phyloP scores from a whole-genome alignment of 2,797 vertebrate genomes.

The Cyclopterus lumpus region DNA sequence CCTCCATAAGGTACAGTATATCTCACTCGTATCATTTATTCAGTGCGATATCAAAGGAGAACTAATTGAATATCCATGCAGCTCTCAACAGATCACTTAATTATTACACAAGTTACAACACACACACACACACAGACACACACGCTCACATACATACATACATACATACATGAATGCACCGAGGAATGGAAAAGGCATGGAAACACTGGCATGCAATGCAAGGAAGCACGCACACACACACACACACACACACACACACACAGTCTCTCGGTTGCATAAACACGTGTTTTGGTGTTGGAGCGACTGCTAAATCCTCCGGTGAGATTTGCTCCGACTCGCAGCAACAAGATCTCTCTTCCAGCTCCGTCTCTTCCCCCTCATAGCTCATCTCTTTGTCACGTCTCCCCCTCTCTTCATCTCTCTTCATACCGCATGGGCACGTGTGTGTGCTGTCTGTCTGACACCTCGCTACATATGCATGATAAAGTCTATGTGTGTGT shows the following conservation, averaged over 20 bases:
- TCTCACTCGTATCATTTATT: conserved; percentile 35
- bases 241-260: not conserved
- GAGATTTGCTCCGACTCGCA: conserved; percentile 19
- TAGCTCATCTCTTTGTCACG: not conserved
- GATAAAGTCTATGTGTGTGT: not conserved
- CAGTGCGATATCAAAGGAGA: conserved; percentile 34
- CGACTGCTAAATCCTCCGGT: not conserved
- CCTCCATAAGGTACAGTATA: not conserved
- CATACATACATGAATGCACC: not conserved
- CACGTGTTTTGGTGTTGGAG: conserved; percentile 19
- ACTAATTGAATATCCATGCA: conserved; percentile 39
- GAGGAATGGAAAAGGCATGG: not conserved
- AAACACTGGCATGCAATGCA: not conserved
- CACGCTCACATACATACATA: too few relatives aligned
- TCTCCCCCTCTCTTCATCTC: not conserved
- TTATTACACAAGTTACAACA: not conserved
- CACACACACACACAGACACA: too few relatives aligned
- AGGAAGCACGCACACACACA: not conserved
- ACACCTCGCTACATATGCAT: not conserved
- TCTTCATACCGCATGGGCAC: not conserved
- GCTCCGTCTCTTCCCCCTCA: not conserved
- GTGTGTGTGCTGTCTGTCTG: not conserved
- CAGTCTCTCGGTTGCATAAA: conserved; percentile 24
- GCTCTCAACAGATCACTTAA: conserved; percentile 34
- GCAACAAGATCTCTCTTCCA: not conserved